Evolutionary conservation across 2,888 invertebrate genomes (phyloP), one percentile per base, ranked within the genome.

Genomic region (Trachelus troglodyta): DNA sequence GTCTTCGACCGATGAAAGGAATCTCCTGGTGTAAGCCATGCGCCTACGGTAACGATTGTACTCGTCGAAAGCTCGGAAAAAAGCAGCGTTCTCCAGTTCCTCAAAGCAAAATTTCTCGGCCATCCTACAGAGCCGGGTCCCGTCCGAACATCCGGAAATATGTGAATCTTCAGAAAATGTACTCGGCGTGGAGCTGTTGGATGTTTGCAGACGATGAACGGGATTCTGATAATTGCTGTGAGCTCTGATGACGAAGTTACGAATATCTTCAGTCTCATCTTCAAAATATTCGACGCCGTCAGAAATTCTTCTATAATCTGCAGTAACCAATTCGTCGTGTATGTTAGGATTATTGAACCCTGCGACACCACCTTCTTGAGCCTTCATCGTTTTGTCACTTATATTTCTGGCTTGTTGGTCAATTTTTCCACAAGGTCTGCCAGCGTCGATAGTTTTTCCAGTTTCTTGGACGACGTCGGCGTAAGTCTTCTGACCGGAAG

Each of bases 81-180:
- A 77, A 40, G 76, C 75, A 12, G 40, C 33, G 34, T 81, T 74
- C 31, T 73, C 80, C 75, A 81, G 69, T 37, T 77, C 73, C 9
- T 76, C 79, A 40, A 81, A 78, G 40, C 81, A 81, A 71, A 81
- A 81, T n/a, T 73, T 73, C 69, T 81, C 78, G 4, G 81, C 81
- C 79, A 81, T 79, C 68, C 77, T 80, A 15, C 76, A 77, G 68
- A 81, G 76, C 69, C 68, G 30, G 71, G 76, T 75, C 23, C 37
- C 12, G 9, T n/a, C 30, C 1, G 74, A 34, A 34, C n/a, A 23
- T 6, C 74, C 34, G 31, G 71, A 71, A 33, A 6, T 1, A 6
- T 56, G 40, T 15, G 40, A 56, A 56, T 56, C 40, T 15, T 56
- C 40, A 2, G 40, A 56, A 56, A 56, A 6, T 11, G 71, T 71